These are phyloP conservation scores for Illadopsis cleaveri DNA, from an alignment of 2,113 vertebrate genomes.

Conservation along the genomic window DNA sequence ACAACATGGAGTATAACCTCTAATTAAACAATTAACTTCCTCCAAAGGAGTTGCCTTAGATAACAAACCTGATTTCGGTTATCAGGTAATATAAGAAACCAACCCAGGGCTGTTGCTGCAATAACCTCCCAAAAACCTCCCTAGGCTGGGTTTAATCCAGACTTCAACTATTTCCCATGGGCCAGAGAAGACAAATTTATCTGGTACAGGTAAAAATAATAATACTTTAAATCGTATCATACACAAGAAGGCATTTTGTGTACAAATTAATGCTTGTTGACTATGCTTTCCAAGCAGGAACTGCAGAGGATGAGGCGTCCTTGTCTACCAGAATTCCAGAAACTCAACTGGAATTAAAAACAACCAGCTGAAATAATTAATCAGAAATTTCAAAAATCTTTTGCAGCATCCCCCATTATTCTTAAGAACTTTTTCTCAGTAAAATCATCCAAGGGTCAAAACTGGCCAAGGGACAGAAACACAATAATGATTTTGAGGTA, in stretches of 20 bases:
- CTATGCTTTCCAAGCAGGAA: background rate
- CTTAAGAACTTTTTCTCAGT: background rate
- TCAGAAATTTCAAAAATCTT: background rate
- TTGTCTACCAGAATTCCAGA: background rate
- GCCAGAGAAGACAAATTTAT: background rate
- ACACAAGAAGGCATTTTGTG: background rate
- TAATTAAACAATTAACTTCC: background rate
- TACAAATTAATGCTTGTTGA: rapidly evolving
- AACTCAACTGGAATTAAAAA: background rate
- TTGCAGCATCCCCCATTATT: background rate
- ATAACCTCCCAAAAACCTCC: background rate
- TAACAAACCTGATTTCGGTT: background rate
- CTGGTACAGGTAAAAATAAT: background rate
- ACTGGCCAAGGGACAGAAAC: background rate
- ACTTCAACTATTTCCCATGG: background rate
- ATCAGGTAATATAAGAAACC: background rate
- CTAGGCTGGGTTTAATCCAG: background rate
- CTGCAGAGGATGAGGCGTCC: background rate
- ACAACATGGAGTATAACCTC: background rate
- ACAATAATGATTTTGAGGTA: background rate
- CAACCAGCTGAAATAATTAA: background rate
- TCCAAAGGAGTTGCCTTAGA: background rate
- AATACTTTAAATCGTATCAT: background rate
- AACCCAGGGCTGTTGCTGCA: background rate
- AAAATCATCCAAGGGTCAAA: background rate